A percentile compares a stretch with the other conserved stretches of the same genome.
Evolutionary conservation across 2,113 vertebrate species (phyloP).

Genomic region (Pandion haliaetus): DNA sequence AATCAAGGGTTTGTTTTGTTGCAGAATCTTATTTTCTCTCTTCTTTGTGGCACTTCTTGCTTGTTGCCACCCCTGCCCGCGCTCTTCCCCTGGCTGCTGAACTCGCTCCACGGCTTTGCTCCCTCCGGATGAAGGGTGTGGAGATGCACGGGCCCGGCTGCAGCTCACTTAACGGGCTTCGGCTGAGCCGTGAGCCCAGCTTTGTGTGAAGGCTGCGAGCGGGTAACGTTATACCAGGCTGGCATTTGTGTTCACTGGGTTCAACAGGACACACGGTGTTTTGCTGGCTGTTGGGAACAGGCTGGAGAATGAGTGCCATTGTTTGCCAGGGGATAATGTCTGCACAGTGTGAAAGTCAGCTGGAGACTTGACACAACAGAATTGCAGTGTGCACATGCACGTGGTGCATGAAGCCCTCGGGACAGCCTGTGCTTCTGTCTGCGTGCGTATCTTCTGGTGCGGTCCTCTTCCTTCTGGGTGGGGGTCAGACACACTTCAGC

Average conservation of each 20-base stretch:
- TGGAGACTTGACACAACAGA: neutral
- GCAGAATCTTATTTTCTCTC: neutral
- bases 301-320: slow-evolving; percentile 21
- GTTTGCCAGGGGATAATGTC: slow-evolving; percentile 29
- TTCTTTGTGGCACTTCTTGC: neutral
- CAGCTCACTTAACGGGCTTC: fast-evolving
- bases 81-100: neutral
- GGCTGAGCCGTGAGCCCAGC: neutral
- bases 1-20: neutral
- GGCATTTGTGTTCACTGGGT: neutral
- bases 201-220: neutral
- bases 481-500: neutral
- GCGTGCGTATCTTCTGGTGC: neutral
- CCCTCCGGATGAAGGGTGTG: neutral
- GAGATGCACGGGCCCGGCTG: neutral
- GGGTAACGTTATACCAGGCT: neutral
- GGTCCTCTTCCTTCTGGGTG: neutral
- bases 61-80: neutral
- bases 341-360: slow-evolving; percentile 12
- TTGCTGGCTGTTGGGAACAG: neutral
- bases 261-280: neutral
- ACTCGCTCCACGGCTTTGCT: neutral
- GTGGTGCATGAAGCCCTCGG: neutral
- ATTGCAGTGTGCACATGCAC: neutral
- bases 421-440: neutral